These are phyloP conservation scores for Phaenicophaeus curvirostris DNA, from an alignment of 2,797 vertebrate species.

Conservation along the genomic window DNA sequence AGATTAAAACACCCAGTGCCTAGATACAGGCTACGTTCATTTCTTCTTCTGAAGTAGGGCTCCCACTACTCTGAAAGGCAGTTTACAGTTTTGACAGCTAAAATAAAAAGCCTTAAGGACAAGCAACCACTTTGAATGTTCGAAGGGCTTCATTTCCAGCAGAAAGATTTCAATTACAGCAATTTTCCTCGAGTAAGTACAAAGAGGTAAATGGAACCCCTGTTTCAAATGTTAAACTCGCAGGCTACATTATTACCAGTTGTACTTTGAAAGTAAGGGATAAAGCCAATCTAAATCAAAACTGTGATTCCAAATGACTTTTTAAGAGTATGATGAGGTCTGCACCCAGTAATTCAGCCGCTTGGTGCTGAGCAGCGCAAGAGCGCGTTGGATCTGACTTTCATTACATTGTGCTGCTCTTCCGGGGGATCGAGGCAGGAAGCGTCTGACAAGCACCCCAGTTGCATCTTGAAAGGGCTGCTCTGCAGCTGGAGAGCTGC, in stretches of 20 bases:
- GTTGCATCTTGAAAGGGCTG: slow-evolving; percentile 4
- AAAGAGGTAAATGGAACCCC: slow-evolving; percentile 68
- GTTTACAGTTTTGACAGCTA: slow-evolving; percentile 68
- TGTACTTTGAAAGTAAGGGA: slow-evolving; percentile 53
- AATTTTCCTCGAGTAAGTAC: slow-evolving; percentile 59
- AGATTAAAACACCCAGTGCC: slow-evolving; percentile 43
- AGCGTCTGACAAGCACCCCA: background rate
- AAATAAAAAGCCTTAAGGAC: slow-evolving; percentile 68
- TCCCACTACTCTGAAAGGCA: slow-evolving; percentile 27
- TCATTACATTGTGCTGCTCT: background rate
- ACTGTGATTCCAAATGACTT: slow-evolving; percentile 32
- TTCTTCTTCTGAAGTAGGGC: slow-evolving; percentile 1
- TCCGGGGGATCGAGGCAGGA: background rate
- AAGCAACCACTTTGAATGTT: slow-evolving; percentile 58
- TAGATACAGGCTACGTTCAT: slow-evolving; percentile 8
- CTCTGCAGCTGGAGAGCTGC: slow-evolving; percentile 10
- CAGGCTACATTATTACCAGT: slow-evolving; percentile 55
- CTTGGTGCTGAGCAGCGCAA: background rate
- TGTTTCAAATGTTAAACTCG: slow-evolving; percentile 59
- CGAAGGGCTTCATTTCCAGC: slow-evolving; percentile 62
- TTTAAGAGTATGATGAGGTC: slow-evolving; percentile 43
- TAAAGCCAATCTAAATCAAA: slow-evolving; percentile 65
- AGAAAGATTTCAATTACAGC: slow-evolving; percentile 72
- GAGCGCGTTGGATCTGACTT: background rate
- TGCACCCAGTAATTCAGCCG: slow-evolving; percentile 47